Evolutionary conservation across 1,140 invertebrate species (phyloP).

Genomic region (Ceratitis capitata): DNA sequence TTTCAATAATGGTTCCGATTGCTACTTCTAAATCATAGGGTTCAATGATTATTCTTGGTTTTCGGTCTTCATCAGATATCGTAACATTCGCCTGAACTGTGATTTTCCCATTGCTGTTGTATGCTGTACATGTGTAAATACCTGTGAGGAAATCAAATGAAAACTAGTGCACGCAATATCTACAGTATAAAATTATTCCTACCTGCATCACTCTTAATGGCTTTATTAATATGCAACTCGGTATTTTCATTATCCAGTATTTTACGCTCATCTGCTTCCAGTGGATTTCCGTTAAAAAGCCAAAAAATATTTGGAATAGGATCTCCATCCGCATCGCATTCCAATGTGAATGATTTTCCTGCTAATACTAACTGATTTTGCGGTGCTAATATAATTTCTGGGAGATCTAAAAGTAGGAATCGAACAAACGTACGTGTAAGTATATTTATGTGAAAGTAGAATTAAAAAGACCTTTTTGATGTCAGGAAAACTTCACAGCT

Average conservation of each 20-base stretch:
- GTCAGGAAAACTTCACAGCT: no score
- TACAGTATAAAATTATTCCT: background rate
- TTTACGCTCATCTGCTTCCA: background rate
- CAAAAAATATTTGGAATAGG: conserved; percentile 74
- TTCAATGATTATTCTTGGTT: background rate
- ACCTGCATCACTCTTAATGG: background rate
- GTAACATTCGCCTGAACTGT: background rate
- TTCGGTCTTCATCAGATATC: background rate
- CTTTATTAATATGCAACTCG: background rate
- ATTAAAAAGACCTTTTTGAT: no score
- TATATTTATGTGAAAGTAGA: background rate
- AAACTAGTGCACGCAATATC: background rate
- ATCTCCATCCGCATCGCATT: conserved; percentile 72
- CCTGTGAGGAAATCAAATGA: background rate
- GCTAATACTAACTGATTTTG: background rate
- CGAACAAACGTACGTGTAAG: background rate
- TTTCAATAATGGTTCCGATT: conserved; percentile 3
- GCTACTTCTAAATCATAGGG: background rate
- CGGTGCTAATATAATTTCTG: background rate
- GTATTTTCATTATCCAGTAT: conserved; percentile 12
- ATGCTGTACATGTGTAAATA: conserved; percentile 5
- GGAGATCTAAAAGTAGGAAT: background rate
- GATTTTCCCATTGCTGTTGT: background rate
- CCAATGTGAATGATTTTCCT: conserved; percentile 40
- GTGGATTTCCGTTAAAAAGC: conserved; percentile 70